Percentiles rank a stretch among this genome's conserved stretches.
These are phyloP conservation scores for Triplophysa bombifrons DNA, from an alignment of 2,797 vertebrate species.

Conservation along the genomic window DNA sequence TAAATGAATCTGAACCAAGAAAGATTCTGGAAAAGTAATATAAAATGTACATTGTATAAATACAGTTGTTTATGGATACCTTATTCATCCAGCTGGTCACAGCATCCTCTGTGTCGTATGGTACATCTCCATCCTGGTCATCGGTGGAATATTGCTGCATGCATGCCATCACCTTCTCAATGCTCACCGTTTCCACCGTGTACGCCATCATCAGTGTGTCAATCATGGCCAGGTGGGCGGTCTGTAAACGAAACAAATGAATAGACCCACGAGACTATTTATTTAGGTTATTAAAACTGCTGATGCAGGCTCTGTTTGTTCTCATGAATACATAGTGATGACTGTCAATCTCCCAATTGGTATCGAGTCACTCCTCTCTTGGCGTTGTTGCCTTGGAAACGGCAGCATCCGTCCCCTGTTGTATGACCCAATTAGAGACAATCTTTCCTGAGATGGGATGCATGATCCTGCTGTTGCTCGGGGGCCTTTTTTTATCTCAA, in stretches of 20 bases:
- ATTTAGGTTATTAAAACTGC: not conserved
- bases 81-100: slow-evolving; percentile 96
- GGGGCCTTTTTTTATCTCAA: not conserved
- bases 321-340: slow-evolving; percentile 2
- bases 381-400: slow-evolving; percentile 69
- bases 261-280: not conserved
- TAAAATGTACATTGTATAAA: not conserved
- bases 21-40: not conserved
- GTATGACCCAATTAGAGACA: slow-evolving; percentile 58
- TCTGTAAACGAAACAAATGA: slow-evolving; percentile 72
- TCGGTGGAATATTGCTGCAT: slow-evolving; percentile 84
- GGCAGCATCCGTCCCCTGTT: slow-evolving; percentile 55
- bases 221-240: slow-evolving; percentile 93
- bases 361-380: slow-evolving; percentile 37
- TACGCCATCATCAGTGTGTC: slow-evolving; percentile 97
- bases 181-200: slow-evolving; percentile 88
- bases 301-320: not conserved
- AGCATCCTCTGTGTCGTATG: slow-evolving; percentile 93
- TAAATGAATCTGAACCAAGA: too few relatives aligned
- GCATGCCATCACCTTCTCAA: slow-evolving; percentile 88
- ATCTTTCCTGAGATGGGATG: slow-evolving; percentile 42
- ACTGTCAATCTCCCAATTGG: not conserved
- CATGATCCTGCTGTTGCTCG: slow-evolving; percentile 9
- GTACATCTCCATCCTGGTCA: slow-evolving; percentile 84
- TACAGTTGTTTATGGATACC: slow-evolving; percentile 69